phyloP scores from a whole-genome alignment of 1,140 invertebrate species.

The Ylistrum balloti region DNA sequence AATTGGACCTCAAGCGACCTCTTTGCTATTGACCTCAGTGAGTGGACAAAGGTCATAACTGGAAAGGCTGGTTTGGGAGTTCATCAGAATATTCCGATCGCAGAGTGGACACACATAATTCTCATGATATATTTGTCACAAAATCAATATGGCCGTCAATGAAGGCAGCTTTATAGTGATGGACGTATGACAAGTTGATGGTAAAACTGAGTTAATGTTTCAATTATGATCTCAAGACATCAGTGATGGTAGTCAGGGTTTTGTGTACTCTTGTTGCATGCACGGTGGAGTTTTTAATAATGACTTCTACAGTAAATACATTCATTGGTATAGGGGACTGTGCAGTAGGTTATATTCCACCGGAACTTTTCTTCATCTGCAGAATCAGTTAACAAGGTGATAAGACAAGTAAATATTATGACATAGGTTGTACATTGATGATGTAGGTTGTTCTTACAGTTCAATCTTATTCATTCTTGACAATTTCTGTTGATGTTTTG shows the following conservation, averaged over 20 bases:
- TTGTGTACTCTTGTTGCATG: not conserved
- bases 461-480: no score
- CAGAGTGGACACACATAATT: not conserved
- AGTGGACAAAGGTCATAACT: not conserved
- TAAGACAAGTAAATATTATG: no score
- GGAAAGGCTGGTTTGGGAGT: not conserved
- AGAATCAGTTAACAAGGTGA: no score
- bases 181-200: not conserved
- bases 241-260: not conserved
- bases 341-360: not conserved
- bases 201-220: not conserved
- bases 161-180: not conserved
- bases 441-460: no score
- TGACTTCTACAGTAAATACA: not conserved
- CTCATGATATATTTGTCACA: conserved; percentile 37
- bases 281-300: not conserved
- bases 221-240: conserved; percentile 39
- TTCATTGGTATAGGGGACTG: not conserved
- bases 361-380: not conserved
- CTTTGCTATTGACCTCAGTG: not conserved
- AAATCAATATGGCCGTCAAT: not conserved
- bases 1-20: not conserved
- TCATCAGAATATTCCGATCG: conserved; percentile 11
- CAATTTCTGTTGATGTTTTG: no score
- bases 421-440: no score